Evolutionary conservation across 2,113 vertebrate species (phyloP).

Genomic region (Oriolus oriolus): DNA sequence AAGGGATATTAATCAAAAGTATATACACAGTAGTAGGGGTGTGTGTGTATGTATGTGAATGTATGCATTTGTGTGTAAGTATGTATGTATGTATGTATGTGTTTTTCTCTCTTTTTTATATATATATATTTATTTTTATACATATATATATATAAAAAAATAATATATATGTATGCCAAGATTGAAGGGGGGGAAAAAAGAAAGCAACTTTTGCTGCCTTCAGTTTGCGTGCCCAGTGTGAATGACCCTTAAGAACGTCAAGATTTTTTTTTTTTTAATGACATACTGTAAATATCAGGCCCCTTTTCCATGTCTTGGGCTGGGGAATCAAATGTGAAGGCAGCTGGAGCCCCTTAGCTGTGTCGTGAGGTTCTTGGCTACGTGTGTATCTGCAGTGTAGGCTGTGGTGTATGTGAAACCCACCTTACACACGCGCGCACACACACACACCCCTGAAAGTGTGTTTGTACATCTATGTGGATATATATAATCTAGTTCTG

Average conservation of each 20-base stretch:
- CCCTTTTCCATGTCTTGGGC: background rate
- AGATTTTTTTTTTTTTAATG: background rate
- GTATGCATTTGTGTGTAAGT: conserved; percentile 10
- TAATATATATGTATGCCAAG: conserved; percentile 50
- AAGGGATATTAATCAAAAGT: conserved; percentile 74
- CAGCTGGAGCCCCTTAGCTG: background rate
- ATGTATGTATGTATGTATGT: background rate
- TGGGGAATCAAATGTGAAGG: background rate
- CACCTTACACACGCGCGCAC: background rate
- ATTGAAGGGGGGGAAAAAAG: background rate
- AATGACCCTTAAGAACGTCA: background rate
- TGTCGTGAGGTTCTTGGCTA: conserved; percentile 17
- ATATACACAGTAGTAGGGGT: conserved; percentile 48
- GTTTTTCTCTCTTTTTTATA: conserved; percentile 39
- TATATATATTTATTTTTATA: conserved; percentile 60
- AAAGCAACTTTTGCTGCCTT: conserved; percentile 37
- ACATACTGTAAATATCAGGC: background rate
- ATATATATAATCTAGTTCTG: conserved; percentile 60
- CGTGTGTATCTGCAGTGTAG: conserved; percentile 25
- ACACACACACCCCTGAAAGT: conserved; percentile 5
- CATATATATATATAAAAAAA: conserved; percentile 56
- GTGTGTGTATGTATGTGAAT: conserved; percentile 3
- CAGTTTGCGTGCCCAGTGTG: background rate
- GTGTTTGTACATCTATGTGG: conserved; percentile 54
- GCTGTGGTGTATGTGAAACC: conserved; percentile 42